Evolutionary conservation across 1,140 invertebrate genomes (phyloP).

Genomic region (Musca domestica): DNA sequence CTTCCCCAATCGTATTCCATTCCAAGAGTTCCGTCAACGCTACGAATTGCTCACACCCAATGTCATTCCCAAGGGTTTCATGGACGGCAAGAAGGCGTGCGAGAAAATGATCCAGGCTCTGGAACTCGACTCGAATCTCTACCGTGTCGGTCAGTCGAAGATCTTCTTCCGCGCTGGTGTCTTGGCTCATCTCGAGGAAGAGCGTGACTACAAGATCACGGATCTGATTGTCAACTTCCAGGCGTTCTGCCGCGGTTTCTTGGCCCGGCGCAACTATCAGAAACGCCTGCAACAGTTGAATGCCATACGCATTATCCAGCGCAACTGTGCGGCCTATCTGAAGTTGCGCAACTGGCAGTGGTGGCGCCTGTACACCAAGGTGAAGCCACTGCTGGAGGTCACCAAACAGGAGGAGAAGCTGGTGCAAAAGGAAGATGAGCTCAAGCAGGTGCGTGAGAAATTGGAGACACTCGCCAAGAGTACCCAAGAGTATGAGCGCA

Average conservation of each 20-base stretch:
- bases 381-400: slow-evolving; percentile 87
- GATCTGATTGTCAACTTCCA: slow-evolving; percentile 99
- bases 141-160: slow-evolving; percentile 94
- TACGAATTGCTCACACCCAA: slow-evolving; percentile 98
- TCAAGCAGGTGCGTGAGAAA: slow-evolving; percentile 86
- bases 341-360: slow-evolving; percentile 99
- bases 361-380: slow-evolving; percentile 99
- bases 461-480: slow-evolving; percentile 77
- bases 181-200: slow-evolving; percentile 96
- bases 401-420: slow-evolving; percentile 98
- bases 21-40: slow-evolving; percentile 80
- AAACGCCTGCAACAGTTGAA: slow-evolving; percentile 96
- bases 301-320: slow-evolving; percentile 97
- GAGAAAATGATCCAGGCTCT: slow-evolving; percentile 98
- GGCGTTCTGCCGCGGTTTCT: slow-evolving; percentile 93
- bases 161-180: slow-evolving; percentile 99
- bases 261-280: slow-evolving; percentile 94
- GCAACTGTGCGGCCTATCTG: slow-evolving; percentile 97
- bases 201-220: slow-evolving; percentile 97
- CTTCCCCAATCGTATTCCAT: slow-evolving; percentile 87
- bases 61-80: slow-evolving; percentile 98
- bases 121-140: slow-evolving; percentile 96
- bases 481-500: slow-evolving; percentile 79
- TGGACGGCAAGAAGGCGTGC: slow-evolving; percentile 99
- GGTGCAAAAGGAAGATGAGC: slow-evolving; percentile 94